phyloP scores from a whole-genome alignment of 1,140 invertebrate genomes.

The Myzus persicae region DNA sequence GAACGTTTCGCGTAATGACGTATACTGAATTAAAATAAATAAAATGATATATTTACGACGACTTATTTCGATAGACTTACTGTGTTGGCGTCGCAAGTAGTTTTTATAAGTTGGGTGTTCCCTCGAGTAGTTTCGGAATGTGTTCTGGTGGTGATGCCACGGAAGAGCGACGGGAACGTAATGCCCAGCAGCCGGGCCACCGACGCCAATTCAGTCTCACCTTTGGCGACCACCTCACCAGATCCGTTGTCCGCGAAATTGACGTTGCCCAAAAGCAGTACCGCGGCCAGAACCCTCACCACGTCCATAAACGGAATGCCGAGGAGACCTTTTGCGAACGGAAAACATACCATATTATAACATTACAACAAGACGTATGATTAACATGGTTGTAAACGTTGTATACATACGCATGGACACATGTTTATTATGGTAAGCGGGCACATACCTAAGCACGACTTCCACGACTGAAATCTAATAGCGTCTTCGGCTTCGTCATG shows the following conservation, averaged over 20 bases:
- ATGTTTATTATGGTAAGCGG: too few species aligned
- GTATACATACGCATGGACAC: not conserved
- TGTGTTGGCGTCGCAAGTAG: slow-evolving; percentile 83
- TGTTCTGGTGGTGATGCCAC: slow-evolving; percentile 84
- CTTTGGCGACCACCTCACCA: slow-evolving; percentile 76
- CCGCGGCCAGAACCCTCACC: slow-evolving; percentile 87
- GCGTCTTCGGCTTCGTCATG: slow-evolving; percentile 82
- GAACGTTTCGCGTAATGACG: not conserved
- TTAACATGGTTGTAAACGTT: not conserved
- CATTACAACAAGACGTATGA: not conserved
- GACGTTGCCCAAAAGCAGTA: slow-evolving; percentile 89
- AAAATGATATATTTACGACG: not conserved
- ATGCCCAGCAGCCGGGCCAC: slow-evolving; percentile 86
- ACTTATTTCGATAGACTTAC: slow-evolving; percentile 64
- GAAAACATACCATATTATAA: not conserved
- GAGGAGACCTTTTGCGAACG: slow-evolving; percentile 71
- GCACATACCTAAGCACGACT: slow-evolving; percentile 79
- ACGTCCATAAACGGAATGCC: slow-evolving; percentile 95
- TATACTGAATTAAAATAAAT: not conserved
- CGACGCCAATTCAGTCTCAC: slow-evolving; percentile 81
- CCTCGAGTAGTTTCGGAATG: slow-evolving; percentile 76
- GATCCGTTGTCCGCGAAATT: slow-evolving; percentile 78
- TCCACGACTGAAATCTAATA: slow-evolving; percentile 85
- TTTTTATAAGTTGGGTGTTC: slow-evolving; percentile 76
- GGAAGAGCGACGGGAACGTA: slow-evolving; percentile 76